These are phyloP conservation scores for Chironomus riparius DNA, from an alignment of 2,888 invertebrate species.

Conservation along the genomic window DNA sequence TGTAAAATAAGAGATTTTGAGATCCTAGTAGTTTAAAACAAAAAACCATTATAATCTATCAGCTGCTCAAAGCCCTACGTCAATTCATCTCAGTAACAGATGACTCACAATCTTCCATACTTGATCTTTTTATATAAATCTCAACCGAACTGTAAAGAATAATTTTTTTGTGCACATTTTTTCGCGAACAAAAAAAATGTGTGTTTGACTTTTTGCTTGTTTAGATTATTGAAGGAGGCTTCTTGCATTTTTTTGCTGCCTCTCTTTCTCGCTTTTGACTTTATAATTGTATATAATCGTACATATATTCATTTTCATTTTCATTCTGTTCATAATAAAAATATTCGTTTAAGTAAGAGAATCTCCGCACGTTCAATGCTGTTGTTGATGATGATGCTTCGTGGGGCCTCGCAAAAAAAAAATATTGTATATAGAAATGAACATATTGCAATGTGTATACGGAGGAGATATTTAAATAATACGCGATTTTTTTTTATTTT, in stretches of 20 bases:
- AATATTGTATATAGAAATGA: not conserved
- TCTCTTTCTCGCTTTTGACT: not conserved
- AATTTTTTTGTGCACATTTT: no score
- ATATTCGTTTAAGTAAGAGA: not conserved
- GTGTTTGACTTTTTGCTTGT: not conserved
- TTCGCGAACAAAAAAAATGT: no score
- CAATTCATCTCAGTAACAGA: no score
- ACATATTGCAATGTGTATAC: not conserved
- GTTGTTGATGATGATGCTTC: not conserved
- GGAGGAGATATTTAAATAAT: constrained; percentile 2
- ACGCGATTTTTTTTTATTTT: constrained; percentile 15
- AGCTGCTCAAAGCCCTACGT: no score
- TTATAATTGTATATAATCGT: not conserved
- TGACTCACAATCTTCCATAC: no score
- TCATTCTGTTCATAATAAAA: not conserved
- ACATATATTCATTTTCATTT: not conserved
- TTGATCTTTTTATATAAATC: no score
- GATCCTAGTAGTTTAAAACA: no score
- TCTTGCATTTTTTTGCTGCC: not conserved
- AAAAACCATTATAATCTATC: no score
- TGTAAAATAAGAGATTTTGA: no score
- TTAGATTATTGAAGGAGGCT: not conserved
- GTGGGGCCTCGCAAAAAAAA: not conserved
- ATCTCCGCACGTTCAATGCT: not conserved
- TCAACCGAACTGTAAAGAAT: no score